These are phyloP conservation scores for Hyperoplus immaculatus DNA, from an alignment of 2,797 vertebrate species.

Conservation along the genomic window DNA sequence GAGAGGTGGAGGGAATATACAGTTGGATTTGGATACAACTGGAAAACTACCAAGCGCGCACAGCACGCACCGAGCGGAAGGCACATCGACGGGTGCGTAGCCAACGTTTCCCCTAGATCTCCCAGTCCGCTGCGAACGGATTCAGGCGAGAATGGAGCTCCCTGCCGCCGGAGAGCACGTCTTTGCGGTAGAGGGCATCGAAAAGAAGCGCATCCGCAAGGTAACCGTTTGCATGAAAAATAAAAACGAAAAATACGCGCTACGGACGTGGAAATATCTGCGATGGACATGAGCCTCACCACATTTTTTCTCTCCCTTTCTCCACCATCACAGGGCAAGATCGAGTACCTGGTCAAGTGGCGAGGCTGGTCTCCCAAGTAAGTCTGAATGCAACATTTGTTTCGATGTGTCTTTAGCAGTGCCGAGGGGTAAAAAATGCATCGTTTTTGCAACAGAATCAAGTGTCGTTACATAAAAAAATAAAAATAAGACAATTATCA, in stretches of 20 bases:
- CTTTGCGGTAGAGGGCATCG: constrained; percentile 98
- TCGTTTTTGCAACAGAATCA: constrained; percentile 11
- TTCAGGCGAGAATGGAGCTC: constrained; percentile 91
- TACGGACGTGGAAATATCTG: constrained; percentile 25
- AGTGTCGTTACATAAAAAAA: constrained; percentile 28
- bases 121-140: constrained; percentile 72
- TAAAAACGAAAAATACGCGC: constrained; percentile 24
- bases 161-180: constrained; percentile 97
- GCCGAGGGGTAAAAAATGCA: background rate
- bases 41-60: constrained; percentile 79
- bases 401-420: background rate
- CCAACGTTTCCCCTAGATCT: constrained; percentile 56
- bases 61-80: constrained; percentile 64
- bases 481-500: constrained; percentile 27
- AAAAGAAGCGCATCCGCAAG: constrained; percentile 97
- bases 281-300: constrained; percentile 43
- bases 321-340: constrained; percentile 88
- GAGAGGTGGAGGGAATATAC: constrained; percentile 75
- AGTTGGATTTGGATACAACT: constrained; percentile 75
- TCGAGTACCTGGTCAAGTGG: constrained; percentile 99
- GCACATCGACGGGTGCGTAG: constrained; percentile 65
- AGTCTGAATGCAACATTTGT: constrained; percentile 74
- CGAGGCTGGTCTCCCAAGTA: constrained; percentile 97
- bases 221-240: constrained; percentile 74
- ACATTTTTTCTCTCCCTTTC: constrained; percentile 18